phyloP scores from a whole-genome alignment of 2,888 invertebrate species.

The Lasioglossum villosulum region DNA sequence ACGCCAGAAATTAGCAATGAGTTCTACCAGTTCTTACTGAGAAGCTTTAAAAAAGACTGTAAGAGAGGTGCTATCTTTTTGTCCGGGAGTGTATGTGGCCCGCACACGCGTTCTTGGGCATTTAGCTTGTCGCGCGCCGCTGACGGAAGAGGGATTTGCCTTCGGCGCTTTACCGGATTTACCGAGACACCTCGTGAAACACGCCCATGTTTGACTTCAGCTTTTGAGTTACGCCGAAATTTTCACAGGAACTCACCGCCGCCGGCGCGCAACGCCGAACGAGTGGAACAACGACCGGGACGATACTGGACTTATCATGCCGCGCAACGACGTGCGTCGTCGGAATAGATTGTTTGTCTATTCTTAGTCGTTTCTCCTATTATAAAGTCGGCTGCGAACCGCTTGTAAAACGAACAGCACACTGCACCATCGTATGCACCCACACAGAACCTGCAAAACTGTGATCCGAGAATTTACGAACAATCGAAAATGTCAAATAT shows the following conservation, averaged over 20 bases:
- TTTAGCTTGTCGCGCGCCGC: conserved; percentile 67
- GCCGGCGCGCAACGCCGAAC: conserved; percentile 51
- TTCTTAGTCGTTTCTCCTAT: conserved; percentile 77
- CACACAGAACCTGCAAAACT: not conserved
- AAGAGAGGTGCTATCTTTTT: not conserved
- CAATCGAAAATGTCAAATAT: not conserved
- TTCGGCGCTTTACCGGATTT: conserved; percentile 78
- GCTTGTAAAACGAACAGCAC: conserved; percentile 62
- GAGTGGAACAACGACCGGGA: conserved; percentile 50
- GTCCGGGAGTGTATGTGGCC: not conserved
- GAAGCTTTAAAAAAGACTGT: not conserved
- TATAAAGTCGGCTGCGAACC: conserved; percentile 72
- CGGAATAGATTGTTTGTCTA: conserved; percentile 81
- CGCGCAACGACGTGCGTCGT: conserved; percentile 66
- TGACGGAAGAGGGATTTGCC: conserved; percentile 70
- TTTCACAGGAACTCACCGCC: conserved; percentile 80
- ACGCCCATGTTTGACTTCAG: conserved; percentile 83
- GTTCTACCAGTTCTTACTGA: not conserved
- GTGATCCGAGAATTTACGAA: not conserved
- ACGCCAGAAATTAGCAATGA: not conserved
- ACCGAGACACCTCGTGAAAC: conserved; percentile 79
- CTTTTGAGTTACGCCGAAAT: conserved; percentile 84
- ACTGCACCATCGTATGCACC: not conserved
- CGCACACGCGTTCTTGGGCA: conserved; percentile 37
- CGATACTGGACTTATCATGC: conserved; percentile 71